Conservation (phyloP, 1,140 invertebrate genomes). For the Reticulitermes speratus region DNA sequence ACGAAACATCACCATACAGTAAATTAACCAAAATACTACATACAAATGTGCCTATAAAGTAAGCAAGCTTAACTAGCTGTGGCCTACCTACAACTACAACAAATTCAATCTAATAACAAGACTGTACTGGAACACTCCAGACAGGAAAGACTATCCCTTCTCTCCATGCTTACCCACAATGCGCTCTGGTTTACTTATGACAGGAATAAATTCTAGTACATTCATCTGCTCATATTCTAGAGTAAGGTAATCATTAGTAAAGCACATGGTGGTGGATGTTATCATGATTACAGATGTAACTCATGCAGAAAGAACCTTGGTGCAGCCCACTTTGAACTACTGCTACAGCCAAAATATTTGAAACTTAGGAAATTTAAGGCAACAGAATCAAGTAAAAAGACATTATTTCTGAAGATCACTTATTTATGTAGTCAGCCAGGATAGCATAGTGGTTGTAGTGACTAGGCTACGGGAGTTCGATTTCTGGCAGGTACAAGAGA, state of each 20-base stretch:
- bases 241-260: not conserved
- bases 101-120: not conserved
- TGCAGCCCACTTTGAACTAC: not conserved
- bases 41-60: not conserved
- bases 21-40: not conserved
- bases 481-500: too few relatives aligned
- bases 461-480: too few relatives aligned
- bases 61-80: not conserved
- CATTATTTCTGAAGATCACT: too few relatives aligned
- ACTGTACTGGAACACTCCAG: not conserved
- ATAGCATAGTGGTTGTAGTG: too few relatives aligned
- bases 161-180: too few relatives aligned
- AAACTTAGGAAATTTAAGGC: too few relatives aligned
- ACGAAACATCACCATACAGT: not conserved
- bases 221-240: not conserved
- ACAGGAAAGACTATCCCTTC: not conserved
- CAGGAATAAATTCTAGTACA: not conserved
- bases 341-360: not conserved
- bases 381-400: too few relatives aligned
- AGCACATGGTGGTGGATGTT: not conserved
- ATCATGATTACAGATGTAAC: not conserved
- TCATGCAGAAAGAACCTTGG: not conserved
- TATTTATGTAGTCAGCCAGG: too few relatives aligned
- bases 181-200: not conserved
- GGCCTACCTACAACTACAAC: not conserved